Conservation (phyloP, 2,797 vertebrate genomes). For the Channa striata region DNA sequence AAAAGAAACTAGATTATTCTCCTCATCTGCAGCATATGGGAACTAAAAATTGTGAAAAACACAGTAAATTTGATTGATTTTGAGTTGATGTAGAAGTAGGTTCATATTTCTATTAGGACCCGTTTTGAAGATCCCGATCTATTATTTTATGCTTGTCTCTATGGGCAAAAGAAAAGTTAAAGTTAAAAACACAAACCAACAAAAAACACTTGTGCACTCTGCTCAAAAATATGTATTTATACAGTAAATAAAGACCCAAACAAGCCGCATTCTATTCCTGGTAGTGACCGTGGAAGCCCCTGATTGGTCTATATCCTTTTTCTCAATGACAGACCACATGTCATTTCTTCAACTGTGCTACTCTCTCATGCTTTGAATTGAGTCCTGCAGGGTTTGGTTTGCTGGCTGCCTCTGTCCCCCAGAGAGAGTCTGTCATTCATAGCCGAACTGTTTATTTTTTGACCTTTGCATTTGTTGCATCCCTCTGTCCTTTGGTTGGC, state of each 20-base stretch:
- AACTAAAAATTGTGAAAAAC: too few species aligned
- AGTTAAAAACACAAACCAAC: too few species aligned
- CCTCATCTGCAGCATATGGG: too few species aligned
- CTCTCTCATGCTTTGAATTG: conserved; percentile 35
- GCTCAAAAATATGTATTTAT: neutral
- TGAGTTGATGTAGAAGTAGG: too few species aligned
- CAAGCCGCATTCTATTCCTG: conserved; percentile 1
- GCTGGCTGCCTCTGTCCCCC: conserved; percentile 42
- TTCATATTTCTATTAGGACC: too few species aligned
- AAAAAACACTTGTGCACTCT: too few species aligned
- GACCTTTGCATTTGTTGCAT: conserved; percentile 77
- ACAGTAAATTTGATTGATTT: too few species aligned
- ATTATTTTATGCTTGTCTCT: too few species aligned
- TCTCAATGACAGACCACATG: conserved; percentile 13
- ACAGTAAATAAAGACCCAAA: conserved; percentile 21
- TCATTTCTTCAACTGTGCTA: conserved; percentile 14
- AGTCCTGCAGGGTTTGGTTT: conserved; percentile 33
- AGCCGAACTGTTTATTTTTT: conserved; percentile 76
- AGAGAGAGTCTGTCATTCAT: conserved; percentile 67
- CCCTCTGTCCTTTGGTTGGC: conserved; percentile 67
- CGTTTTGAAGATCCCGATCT: too few species aligned
- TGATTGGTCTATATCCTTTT: neutral
- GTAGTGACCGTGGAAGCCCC: conserved; percentile 17
- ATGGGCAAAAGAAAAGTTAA: too few species aligned
- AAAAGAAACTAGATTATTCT: too few species aligned